These are phyloP conservation scores for Phortica magna DNA, from an alignment of 2,888 invertebrate genomes.

Conservation along the genomic window DNA sequence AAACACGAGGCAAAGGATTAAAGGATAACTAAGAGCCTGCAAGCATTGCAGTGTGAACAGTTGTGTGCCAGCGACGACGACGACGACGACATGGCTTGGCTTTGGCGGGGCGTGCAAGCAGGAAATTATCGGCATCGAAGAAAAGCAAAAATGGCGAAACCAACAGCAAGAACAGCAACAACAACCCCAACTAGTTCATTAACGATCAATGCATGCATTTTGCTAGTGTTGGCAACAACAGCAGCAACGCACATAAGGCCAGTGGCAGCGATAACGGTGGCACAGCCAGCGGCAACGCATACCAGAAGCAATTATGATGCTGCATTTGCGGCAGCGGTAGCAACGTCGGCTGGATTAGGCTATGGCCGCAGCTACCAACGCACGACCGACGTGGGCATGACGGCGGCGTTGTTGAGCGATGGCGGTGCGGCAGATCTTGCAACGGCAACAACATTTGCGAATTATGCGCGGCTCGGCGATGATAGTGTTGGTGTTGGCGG, in stretches of 20 bases:
- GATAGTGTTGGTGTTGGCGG: conserved; percentile 34
- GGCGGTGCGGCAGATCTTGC: conserved; percentile 41
- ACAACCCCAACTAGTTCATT: conserved; percentile 47
- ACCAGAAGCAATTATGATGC: conserved; percentile 58
- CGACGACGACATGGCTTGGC: conserved; percentile 44
- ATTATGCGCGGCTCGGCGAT: conserved; percentile 24
- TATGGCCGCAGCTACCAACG: conserved; percentile 64
- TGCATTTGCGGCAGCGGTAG: conserved; percentile 51
- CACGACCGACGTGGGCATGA: neutral
- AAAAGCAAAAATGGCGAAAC: neutral
- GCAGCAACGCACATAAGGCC: conserved; percentile 44
- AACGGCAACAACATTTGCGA: conserved; percentile 37
- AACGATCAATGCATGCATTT: conserved; percentile 63
- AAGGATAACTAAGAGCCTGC: conserved; percentile 21
- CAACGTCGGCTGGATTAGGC: conserved; percentile 60
- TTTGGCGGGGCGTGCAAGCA: conserved; percentile 21
- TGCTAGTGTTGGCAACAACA: conserved; percentile 53
- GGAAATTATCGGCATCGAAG: conserved; percentile 43
- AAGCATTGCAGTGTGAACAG: neutral
- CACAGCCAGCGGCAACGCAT: conserved; percentile 34
- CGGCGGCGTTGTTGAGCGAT: conserved; percentile 31
- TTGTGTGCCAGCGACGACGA: neutral
- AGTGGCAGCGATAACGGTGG: conserved; percentile 48
- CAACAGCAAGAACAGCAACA: neutral
- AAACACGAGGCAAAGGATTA: neutral